Base-by-base conservation (phyloP, 1,140 invertebrate genomes). In the Argopecten irradians region DNA sequence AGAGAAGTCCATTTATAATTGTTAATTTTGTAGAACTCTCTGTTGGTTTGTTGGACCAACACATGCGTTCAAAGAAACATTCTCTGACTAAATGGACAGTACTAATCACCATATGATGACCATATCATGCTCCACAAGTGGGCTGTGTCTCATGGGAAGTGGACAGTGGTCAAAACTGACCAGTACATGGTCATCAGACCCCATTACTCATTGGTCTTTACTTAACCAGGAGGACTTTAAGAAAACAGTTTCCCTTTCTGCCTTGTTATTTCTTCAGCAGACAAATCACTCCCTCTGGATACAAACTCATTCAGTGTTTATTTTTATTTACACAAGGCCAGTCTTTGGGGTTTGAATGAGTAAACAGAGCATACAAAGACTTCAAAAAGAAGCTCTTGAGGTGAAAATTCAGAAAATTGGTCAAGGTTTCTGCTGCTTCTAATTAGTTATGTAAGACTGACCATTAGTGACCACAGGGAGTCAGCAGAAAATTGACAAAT, bases 381-480 rank as follows among this genome's bases (percentile, higher is more conserved):
- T 71, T 71, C 55, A 71, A 71, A 71, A 71, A 28, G 5, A n/a
- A 71, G 55, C 55, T 71, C 55, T 71, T 71, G 55, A 71, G 55
- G 55, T 71, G 55, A 71, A 71, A n/a, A 71, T 71, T 71, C 55
- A 71, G 55, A 46, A 46, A 16, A 46, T 46, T 46, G 43, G 43
- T 46, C 43, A 46, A 46, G 55, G 22, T 71, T 71, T 71, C 55
- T 71, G 55, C n/a, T 71, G 55, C 55, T 71, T 28, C 55, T 71
- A 71, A 71, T 71, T 71, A 71, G 55, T 71, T 8, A 71, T 71
- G 55, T 71, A 71, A 71, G 5, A n/a, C 55, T 71, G 55, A n/a
- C 55, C 55, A 71, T 71, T 71, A 71, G 55, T 71, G 55, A 71
- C 55, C n/a, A 71, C 55, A 71, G 55, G 55, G 55, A n/a, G n/a